Evolutionary conservation across 2,888 invertebrate species (phyloP).

Genomic region (Eurytoma californica): DNA sequence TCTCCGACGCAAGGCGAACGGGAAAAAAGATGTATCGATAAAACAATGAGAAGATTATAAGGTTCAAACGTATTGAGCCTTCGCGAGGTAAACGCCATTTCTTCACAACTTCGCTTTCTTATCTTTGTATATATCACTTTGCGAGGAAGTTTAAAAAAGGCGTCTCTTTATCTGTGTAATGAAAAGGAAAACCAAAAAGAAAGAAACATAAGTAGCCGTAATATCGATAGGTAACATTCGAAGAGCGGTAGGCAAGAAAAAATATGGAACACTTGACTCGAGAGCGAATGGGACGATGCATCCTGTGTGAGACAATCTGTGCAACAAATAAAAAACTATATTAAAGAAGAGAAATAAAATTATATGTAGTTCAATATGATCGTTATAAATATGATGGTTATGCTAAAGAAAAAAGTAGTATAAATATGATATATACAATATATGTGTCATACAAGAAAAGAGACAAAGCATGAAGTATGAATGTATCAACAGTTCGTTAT

Average conservation of each 20-base stretch:
- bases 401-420: slow-evolving; percentile 42
- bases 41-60: not conserved
- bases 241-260: not conserved
- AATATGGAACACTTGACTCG: not conserved
- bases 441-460: slow-evolving; percentile 43
- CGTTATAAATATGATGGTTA: slow-evolving; percentile 51
- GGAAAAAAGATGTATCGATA: slow-evolving; percentile 2
- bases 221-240: slow-evolving; percentile 27
- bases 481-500: slow-evolving; percentile 26
- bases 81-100: not conserved
- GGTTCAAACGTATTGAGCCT: not conserved
- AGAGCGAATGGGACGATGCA: slow-evolving; percentile 34
- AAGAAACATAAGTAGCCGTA: slow-evolving; percentile 38
- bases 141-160: not conserved
- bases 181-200: not conserved
- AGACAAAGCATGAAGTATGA: slow-evolving; percentile 17
- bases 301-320: slow-evolving; percentile 55
- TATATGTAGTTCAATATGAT: slow-evolving; percentile 52
- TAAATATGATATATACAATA: slow-evolving; percentile 50
- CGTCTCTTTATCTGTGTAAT: not conserved
- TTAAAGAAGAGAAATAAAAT: slow-evolving; percentile 22
- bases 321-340: slow-evolving; percentile 25
- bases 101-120: not conserved
- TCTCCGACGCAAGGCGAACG: not conserved
- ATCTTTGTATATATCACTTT: not conserved